A percentile compares a stretch with the other conserved stretches of the same genome.
Evolutionary conservation across 2,797 vertebrate genomes (phyloP).

Genomic region (Gymnoscopelus microlampas): DNA sequence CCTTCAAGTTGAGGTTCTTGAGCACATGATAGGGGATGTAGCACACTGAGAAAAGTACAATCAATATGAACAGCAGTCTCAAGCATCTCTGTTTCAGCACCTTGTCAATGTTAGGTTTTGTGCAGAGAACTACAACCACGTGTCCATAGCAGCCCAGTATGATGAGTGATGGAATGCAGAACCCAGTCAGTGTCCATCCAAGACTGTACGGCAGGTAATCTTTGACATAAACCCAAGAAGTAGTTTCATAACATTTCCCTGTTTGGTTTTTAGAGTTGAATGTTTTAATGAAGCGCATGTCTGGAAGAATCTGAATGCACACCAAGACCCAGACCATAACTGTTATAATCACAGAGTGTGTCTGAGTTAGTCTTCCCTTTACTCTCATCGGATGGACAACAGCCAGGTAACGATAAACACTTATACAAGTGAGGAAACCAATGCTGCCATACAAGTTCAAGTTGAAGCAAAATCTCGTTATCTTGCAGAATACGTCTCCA

Average conservation of each 20-base stretch:
- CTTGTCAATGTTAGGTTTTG: constrained; percentile 57
- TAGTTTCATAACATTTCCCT: constrained; percentile 72
- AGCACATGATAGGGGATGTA: constrained; percentile 84
- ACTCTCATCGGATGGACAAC: constrained; percentile 82
- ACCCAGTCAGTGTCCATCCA: constrained; percentile 73
- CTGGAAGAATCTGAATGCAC: constrained; percentile 73
- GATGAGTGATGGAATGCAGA: constrained; percentile 79
- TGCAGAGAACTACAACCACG: constrained; percentile 69
- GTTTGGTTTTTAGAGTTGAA: rapidly evolving
- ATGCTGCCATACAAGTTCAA: constrained; percentile 88
- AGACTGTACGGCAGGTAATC: constrained; percentile 77
- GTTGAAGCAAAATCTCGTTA: constrained; percentile 83
- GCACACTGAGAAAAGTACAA: constrained; percentile 83
- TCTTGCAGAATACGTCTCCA: constrained; percentile 78
- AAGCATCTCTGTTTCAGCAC: constrained; percentile 73
- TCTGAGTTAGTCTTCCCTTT: constrained; percentile 68
- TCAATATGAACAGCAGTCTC: constrained; percentile 76
- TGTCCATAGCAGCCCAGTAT: constrained; percentile 84
- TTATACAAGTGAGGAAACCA: constrained; percentile 87
- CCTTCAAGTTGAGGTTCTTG: constrained; percentile 79
- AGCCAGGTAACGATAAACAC: constrained; percentile 84
- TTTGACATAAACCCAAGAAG: rapidly evolving
- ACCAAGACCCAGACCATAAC: constrained; percentile 77
- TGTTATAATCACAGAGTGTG: constrained; percentile 56
- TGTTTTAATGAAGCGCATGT: constrained; percentile 74